These are phyloP conservation scores for Drosophila bocqueti DNA, from an alignment of 1,140 invertebrate genomes.

Conservation along the genomic window DNA sequence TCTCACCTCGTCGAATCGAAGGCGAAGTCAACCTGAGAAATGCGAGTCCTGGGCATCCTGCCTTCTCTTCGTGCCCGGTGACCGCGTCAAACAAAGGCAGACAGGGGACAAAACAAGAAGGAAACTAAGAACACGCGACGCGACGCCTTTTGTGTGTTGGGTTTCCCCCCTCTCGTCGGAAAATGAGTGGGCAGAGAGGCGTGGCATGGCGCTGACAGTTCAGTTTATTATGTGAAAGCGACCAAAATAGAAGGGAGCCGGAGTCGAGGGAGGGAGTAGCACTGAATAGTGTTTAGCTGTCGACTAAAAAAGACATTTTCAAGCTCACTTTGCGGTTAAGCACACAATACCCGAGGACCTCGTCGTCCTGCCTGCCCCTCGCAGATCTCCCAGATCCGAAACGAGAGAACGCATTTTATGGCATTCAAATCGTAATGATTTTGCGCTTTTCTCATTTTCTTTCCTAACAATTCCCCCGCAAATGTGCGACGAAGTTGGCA, in stretches of 20 bases:
- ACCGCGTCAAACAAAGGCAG: constrained; percentile 28
- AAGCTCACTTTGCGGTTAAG: constrained; percentile 43
- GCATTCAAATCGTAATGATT: constrained; percentile 73
- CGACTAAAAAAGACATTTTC: constrained; percentile 56
- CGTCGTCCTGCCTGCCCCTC: not conserved
- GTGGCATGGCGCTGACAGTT: constrained; percentile 37
- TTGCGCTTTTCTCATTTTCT: constrained; percentile 63
- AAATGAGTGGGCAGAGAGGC: constrained; percentile 9
- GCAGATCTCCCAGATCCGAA: constrained; percentile 5
- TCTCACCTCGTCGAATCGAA: constrained; percentile 2
- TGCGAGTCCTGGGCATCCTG: not conserved
- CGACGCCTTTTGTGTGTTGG: constrained; percentile 59
- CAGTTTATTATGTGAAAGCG: constrained; percentile 39
- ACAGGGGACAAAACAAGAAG: constrained; percentile 1
- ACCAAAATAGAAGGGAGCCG: constrained; percentile 6
- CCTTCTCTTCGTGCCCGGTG: constrained; percentile 9
- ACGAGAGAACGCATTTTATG: constrained; percentile 60
- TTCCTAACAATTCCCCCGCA: constrained; percentile 52
- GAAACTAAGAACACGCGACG: constrained; percentile 32
- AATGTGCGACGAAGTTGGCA: constrained; percentile 60
- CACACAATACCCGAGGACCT: constrained; percentile 27
- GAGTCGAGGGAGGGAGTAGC: not conserved
- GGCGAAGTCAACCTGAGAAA: constrained; percentile 15
- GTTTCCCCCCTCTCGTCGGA: constrained; percentile 1
- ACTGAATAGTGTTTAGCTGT: constrained; percentile 50